Evolutionary conservation across 1,140 invertebrate species (phyloP), one percentile per base, ranked within the genome.

Genomic region (Neocloeon triangulifer): DNA sequence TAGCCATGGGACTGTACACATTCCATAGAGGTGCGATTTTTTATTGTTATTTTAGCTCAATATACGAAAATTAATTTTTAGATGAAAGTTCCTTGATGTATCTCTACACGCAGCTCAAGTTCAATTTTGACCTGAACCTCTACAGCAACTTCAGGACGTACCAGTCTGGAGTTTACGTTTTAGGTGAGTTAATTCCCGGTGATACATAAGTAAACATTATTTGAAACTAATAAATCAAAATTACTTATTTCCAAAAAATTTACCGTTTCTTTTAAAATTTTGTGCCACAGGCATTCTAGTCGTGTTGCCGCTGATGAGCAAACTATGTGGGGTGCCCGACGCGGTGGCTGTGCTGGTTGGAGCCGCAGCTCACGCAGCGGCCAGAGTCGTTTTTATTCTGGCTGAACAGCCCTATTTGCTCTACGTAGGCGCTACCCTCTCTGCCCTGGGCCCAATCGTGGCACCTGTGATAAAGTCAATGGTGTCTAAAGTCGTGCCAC

Each of bases 381-480:
- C 67, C 0, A 63, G 75, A 40, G 38, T 75, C 9, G 56, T 73
- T 34, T 80, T 67, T 45, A 59, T 62, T 9, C 51, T 58, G 25
- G 69, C 72, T 0, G 38, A 46, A 0, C 44, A 41, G 0, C 50
- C 56, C 0, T 49, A 46, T 33, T 30, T 65, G 2, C 64, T 77
- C 47, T 78, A 76, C 45, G 38, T 62, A 2, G 73, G 75, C 5
- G 51, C 52, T 0, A 56, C 69, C 10, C 19, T 29, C 10, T 69
- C 71, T 5, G 62, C 69, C 6, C 49, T 77, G 17, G 75, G 74
- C 0, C 74, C 75, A 1, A 61, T 69, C 23, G 68, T 75, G 0
- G 73, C 69, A 0, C 73, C 75, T 7, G 62, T 75, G 22, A 55
- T 80, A 23, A 56, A 74, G 25, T 74, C 76, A 3, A 71, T 78